phyloP scores from a whole-genome alignment of 2,888 invertebrate species.

The Mesorhabditis belari region DNA sequence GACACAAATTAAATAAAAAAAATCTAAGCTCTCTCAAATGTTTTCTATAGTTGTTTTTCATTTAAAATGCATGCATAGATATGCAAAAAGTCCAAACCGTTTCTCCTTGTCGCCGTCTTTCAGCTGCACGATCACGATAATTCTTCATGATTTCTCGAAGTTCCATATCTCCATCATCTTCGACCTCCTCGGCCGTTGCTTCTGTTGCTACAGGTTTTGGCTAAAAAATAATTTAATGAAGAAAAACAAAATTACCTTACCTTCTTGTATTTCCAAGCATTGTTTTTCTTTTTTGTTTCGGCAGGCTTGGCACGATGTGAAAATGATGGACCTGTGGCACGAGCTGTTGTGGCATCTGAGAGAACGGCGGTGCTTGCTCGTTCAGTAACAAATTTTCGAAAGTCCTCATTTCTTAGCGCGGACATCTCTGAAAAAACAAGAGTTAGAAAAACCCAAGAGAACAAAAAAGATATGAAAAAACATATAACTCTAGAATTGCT shows the following conservation, averaged over 20 bases:
- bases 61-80: no score
- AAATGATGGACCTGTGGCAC: background rate
- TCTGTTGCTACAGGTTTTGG: background rate
- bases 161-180: slow-evolving; percentile 42
- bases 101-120: no score
- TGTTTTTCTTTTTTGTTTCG: background rate
- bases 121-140: slow-evolving; percentile 55
- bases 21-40: slow-evolving; percentile 63
- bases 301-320: background rate
- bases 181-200: slow-evolving; percentile 25
- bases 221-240: background rate
- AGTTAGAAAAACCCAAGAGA: background rate
- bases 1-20: slow-evolving; percentile 65
- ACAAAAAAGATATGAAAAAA: background rate
- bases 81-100: no score
- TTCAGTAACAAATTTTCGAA: background rate
- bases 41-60: slow-evolving; percentile 71
- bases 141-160: slow-evolving; percentile 47
- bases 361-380: no score
- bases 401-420: background rate
- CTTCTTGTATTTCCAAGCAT: background rate
- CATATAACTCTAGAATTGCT: no score
- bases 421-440: background rate
- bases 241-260: no score
- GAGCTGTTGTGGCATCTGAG: background rate